A percentile compares a stretch with the other conserved stretches of the same genome.
These are phyloP conservation scores for Trichonephila clavata DNA, from an alignment of 1,140 invertebrate genomes.

Conservation along the genomic window DNA sequence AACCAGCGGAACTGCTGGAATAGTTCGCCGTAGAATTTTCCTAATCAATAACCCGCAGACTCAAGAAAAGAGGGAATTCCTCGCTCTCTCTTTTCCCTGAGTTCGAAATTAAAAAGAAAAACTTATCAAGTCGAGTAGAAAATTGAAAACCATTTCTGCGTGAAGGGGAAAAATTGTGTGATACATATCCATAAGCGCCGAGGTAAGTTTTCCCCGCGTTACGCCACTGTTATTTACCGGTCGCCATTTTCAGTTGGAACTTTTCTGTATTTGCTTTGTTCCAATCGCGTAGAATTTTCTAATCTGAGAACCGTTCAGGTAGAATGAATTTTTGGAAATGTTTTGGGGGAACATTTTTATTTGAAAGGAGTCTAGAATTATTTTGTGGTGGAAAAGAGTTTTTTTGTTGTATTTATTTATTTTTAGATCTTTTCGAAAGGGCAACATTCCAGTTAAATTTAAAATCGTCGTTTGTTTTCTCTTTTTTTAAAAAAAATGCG, in stretches of 20 bases:
- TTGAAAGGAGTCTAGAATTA: constrained; percentile 5
- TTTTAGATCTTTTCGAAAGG: neutral
- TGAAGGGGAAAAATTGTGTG: constrained; percentile 53
- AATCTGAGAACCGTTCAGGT: constrained; percentile 28
- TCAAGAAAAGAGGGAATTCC: constrained; percentile 56
- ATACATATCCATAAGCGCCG: constrained; percentile 63
- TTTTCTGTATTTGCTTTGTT: constrained; percentile 47
- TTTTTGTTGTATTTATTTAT: neutral
- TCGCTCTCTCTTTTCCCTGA: neutral
- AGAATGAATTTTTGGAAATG: constrained; percentile 39
- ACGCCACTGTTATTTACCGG: constrained; percentile 35
- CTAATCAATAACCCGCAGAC: constrained; percentile 61
- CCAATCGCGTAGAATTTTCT: neutral
- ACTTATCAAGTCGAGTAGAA: constrained; percentile 66
- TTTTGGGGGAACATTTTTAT: constrained; percentile 26
- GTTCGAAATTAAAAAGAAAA: constrained; percentile 66
- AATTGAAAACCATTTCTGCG: constrained; percentile 69
- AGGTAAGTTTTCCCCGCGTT: constrained; percentile 43
- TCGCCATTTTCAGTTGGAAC: constrained; percentile 18
- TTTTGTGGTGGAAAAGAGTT: neutral
- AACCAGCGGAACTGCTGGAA: neutral
- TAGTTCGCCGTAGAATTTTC: neutral
- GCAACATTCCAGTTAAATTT: constrained; percentile 11
- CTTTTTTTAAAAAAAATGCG: neutral
- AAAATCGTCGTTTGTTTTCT: neutral